A percentile compares a stretch with the other conserved stretches of the same genome.
Conservation (phyloP, 2,888 invertebrate genomes). For the Ganaspis brasiliensis region DNA sequence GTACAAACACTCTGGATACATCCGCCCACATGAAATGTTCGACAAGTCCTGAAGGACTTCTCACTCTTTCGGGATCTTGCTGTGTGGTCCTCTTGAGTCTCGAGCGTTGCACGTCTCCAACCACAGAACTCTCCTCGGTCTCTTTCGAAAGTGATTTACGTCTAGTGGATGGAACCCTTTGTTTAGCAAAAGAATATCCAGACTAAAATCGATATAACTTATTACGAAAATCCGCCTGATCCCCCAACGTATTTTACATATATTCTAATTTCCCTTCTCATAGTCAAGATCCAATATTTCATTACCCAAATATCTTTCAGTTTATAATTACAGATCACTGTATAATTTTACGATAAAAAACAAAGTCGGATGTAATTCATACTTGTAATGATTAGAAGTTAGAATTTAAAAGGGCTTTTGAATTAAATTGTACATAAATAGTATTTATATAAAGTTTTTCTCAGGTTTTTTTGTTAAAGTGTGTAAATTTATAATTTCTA, state of each 20-base stretch:
- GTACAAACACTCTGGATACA: slow-evolving; percentile 65
- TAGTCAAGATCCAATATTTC: background rate
- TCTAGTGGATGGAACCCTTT: slow-evolving; percentile 69
- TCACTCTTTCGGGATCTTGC: slow-evolving; percentile 62
- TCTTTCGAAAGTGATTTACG: slow-evolving; percentile 71
- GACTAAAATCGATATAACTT: slow-evolving; percentile 2
- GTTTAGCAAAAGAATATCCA: slow-evolving; percentile 64
- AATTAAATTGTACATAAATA: too few species aligned
- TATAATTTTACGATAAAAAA: too few species aligned
- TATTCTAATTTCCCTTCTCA: background rate
- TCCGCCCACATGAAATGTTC: slow-evolving; percentile 54
- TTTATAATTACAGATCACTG: too few species aligned
- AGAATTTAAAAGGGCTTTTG: too few species aligned
- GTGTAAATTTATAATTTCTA: too few species aligned
- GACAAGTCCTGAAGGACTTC: slow-evolving; percentile 42
- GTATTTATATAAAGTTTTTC: too few species aligned
- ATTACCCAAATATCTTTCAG: too few species aligned
- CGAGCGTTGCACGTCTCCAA: slow-evolving; percentile 47
- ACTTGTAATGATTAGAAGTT: too few species aligned
- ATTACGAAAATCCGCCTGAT: background rate
- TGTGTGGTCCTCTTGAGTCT: slow-evolving; percentile 69
- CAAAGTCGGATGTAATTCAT: too few species aligned
- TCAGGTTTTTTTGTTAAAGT: too few species aligned
- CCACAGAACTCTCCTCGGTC: slow-evolving; percentile 53
- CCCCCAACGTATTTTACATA: background rate